Evolutionary conservation across 2,888 invertebrate genomes (phyloP), one percentile per base, ranked within the genome.

Genomic region (Dermolepida albohirtum): DNA sequence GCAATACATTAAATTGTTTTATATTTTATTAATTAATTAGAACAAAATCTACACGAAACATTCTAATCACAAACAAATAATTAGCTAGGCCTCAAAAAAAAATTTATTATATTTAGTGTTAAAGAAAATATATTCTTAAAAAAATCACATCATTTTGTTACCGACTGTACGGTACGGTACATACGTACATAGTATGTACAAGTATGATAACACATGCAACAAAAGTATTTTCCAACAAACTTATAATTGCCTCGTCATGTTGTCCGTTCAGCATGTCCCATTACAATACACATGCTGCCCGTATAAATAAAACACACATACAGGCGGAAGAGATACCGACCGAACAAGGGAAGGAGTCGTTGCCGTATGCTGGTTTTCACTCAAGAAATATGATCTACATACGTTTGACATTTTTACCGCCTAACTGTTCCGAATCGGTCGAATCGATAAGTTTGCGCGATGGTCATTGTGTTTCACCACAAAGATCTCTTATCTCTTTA

Each of bases 181-280:
- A 34, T 34, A 34, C 6, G 34, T 34, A 10, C 34, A 34, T 10
- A 34, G 8, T 8, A 34, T 34, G 34, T 34, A 34, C 34, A 34
- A 8, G 34, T 34, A 34, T 34, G 34, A 34, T 41, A 59, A 29
- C 59, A 44, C 27, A 29, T 16, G 11, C 16, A 27, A 62, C 16
- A n/a, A 62, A 62, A 34, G 14, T 29, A 49, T 62, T 47, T 47
- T 34, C 34, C 44, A 47, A n/a, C 44, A 44, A 27, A 27, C n/a
- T 59, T 59, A 59, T 59, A 59, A 59, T 59, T 59, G 47, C 16
- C 47, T 62, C 59, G 34, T 62, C 47, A 39, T 62, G 39, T 16
- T 39, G 49, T 34, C 47, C 47, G 47, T 16, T 62, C 59, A 16
- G 47, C 29, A 29, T 44, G 14, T 62, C 34, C 44, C 47, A 47